phyloP scores from a whole-genome alignment of 1,140 invertebrate species.

The Eueides isabella region DNA sequence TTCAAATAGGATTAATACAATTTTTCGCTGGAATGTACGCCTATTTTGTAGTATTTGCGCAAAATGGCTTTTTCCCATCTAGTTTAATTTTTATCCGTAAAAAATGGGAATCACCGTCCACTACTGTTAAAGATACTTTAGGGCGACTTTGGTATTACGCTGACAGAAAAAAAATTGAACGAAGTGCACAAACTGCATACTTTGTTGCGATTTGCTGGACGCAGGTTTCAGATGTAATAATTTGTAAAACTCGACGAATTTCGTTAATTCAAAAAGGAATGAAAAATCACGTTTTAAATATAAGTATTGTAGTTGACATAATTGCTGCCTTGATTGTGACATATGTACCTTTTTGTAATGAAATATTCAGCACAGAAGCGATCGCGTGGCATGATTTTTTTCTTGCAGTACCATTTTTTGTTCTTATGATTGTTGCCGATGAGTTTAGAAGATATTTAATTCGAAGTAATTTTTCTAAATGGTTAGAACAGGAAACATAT shows the following conservation, averaged over 20 bases:
- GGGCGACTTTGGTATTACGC: constrained; percentile 89
- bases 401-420: constrained; percentile 87
- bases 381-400: constrained; percentile 87
- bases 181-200: constrained; percentile 91
- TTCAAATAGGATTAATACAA: constrained; percentile 94
- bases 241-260: constrained; percentile 91
- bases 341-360: constrained; percentile 88
- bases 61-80: constrained; percentile 90
- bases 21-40: constrained; percentile 93
- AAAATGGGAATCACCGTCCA: constrained; percentile 88
- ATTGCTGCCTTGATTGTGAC: constrained; percentile 85
- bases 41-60: constrained; percentile 94
- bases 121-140: constrained; percentile 89
- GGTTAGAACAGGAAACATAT: constrained; percentile 91
- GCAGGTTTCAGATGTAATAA: constrained; percentile 91
- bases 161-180: constrained; percentile 88
- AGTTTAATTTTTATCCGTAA: constrained; percentile 85
- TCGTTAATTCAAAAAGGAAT: constrained; percentile 91
- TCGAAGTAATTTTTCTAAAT: constrained; percentile 87
- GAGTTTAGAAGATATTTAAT: constrained; percentile 88
- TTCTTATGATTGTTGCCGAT: constrained; percentile 90
- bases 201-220: constrained; percentile 91
- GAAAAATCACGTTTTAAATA: constrained; percentile 88
- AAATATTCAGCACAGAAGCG: constrained; percentile 82
- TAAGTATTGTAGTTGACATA: constrained; percentile 87